A percentile compares a stretch with the other conserved stretches of the same genome.
phyloP scores from a whole-genome alignment of 2,888 invertebrate genomes.

The Acleris emargana region DNA sequence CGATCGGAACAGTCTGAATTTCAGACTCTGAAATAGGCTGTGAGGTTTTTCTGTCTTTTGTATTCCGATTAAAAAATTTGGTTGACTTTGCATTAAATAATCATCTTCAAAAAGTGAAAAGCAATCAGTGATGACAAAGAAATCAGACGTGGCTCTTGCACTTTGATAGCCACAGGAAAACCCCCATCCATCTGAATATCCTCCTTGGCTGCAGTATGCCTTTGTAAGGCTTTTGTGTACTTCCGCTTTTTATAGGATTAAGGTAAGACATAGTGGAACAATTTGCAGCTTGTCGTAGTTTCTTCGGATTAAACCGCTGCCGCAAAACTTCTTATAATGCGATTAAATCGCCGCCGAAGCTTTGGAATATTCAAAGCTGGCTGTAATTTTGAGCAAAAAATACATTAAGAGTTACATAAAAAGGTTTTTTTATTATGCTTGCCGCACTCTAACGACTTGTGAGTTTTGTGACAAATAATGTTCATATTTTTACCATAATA shows the following conservation, averaged over 20 bases:
- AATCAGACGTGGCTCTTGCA: background rate
- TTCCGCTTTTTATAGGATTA: conserved; percentile 26
- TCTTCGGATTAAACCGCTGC: conserved; percentile 20
- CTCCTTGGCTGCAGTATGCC: conserved; percentile 4
- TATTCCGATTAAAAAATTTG: background rate
- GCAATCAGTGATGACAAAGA: background rate
- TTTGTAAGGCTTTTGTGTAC: conserved; percentile 19
- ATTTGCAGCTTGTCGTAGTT: conserved; percentile 26
- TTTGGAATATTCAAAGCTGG: too few relatives aligned
- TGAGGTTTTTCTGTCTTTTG: background rate
- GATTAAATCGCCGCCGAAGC: conserved; percentile 5
- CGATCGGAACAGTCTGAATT: too few relatives aligned
- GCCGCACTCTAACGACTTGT: too few relatives aligned
- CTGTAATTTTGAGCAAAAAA: too few relatives aligned
- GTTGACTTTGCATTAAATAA: background rate
- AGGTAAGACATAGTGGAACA: conserved; percentile 25
- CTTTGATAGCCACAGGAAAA: conserved; percentile 4
- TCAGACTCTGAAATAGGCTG: too few relatives aligned
- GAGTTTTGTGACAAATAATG: too few relatives aligned
- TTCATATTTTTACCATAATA: too few relatives aligned
- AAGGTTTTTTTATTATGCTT: too few relatives aligned
- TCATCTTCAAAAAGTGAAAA: too few relatives aligned
- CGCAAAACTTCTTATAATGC: conserved; percentile 9
- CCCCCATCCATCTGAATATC: conserved; percentile 23
- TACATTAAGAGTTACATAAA: too few relatives aligned